phyloP scores from a whole-genome alignment of 2,888 invertebrate species.

The Synanthedon vespiformis region DNA sequence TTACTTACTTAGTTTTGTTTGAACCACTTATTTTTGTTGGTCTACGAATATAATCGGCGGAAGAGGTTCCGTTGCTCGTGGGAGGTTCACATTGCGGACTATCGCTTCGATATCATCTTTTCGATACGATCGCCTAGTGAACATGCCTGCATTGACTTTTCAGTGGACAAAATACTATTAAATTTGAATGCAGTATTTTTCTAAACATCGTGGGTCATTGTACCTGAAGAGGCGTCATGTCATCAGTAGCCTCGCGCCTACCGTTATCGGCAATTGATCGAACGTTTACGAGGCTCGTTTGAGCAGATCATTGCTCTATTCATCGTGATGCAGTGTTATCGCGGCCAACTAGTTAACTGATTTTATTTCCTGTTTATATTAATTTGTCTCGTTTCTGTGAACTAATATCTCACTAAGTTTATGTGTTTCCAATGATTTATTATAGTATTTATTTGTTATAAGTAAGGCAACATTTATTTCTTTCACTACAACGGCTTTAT shows the following conservation, averaged over 20 bases:
- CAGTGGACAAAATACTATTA: background rate
- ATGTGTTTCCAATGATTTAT: too few species aligned
- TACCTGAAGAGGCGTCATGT: constrained; percentile 26
- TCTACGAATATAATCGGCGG: constrained; percentile 45
- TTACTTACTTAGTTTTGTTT: constrained; percentile 32
- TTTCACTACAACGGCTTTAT: too few species aligned
- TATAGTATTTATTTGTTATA: too few species aligned
- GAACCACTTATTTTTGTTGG: constrained; percentile 40
- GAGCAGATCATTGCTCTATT: constrained; percentile 32
- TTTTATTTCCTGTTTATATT: constrained; percentile 15
- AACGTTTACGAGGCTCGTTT: constrained; percentile 36
- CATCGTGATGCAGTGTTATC: constrained; percentile 28
- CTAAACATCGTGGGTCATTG: constrained; percentile 17
- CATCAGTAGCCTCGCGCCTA: constrained; percentile 21
- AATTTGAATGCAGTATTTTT: constrained; percentile 2
- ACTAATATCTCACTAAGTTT: background rate
- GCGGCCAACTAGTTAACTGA: constrained; percentile 21
- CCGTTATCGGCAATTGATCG: constrained; percentile 40
- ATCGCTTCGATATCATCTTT: constrained; percentile 2
- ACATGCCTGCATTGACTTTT: constrained; percentile 6
- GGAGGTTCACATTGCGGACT: constrained; percentile 34
- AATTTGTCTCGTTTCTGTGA: background rate
- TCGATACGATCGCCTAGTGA: constrained; percentile 18
- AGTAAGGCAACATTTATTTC: too few species aligned
- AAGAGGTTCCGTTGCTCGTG: constrained; percentile 52